Evolutionary conservation across 2,113 vertebrate genomes (phyloP).

Genomic region (Phalacrocorax aristotelis): DNA sequence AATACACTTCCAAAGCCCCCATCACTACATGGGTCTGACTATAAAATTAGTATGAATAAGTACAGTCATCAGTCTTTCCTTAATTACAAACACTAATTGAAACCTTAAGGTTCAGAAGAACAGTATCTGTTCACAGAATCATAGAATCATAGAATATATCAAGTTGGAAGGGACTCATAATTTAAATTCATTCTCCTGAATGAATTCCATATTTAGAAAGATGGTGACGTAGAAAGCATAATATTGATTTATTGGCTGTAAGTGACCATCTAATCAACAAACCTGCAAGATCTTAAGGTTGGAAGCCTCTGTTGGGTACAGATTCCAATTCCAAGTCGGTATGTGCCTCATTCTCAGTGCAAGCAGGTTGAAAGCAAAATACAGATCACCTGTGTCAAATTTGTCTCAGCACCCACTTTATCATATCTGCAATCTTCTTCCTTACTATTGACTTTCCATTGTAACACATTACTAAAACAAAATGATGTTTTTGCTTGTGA

Average conservation of each 20-base stretch:
- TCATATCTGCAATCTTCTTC: constrained; percentile 36
- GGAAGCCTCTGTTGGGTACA: neutral
- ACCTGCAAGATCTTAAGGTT: neutral
- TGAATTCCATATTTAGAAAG: neutral
- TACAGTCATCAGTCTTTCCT: neutral
- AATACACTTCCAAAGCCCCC: neutral
- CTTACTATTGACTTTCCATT: constrained; percentile 36
- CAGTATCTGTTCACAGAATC: neutral
- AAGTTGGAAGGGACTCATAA: neutral
- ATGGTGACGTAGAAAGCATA: neutral
- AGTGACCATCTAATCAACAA: neutral
- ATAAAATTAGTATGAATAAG: neutral
- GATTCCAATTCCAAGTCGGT: neutral
- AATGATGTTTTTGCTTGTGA: constrained; percentile 28
- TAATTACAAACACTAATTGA: neutral
- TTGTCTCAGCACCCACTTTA: neutral
- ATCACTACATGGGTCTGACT: neutral
- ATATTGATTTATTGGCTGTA: neutral
- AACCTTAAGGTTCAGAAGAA: neutral
- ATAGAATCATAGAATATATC: neutral
- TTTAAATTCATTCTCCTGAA: neutral
- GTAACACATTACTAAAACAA: constrained; percentile 29
- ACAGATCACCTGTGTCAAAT: constrained; percentile 38
- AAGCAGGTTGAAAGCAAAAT: constrained; percentile 32
- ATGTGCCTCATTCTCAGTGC: neutral